A percentile compares a stretch with the other conserved stretches of the same genome.
These are phyloP conservation scores for Harpalus rufipes DNA, from an alignment of 2,888 invertebrate species.

Conservation along the genomic window DNA sequence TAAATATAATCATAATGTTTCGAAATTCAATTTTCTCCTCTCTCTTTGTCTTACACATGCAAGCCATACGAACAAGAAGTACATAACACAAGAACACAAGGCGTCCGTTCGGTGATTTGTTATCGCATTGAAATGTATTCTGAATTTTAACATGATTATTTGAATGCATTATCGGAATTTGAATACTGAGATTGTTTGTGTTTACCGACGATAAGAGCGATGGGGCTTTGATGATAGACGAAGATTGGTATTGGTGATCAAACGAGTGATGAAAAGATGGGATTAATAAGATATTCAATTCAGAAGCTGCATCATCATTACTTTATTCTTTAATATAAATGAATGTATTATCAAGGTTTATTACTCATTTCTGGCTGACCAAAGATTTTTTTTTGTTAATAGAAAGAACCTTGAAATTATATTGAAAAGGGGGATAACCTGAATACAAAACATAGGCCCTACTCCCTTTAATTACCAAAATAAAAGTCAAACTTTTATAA, in stretches of 20 bases:
- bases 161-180: constrained; percentile 53
- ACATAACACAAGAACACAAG: constrained; percentile 19
- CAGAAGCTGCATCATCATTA: background rate
- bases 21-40: background rate
- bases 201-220: constrained; percentile 5
- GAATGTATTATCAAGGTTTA: too few species aligned
- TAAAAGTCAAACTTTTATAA: too few species aligned
- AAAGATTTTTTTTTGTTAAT: too few species aligned
- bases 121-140: constrained; percentile 52
- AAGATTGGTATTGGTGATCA: background rate
- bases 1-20: constrained; percentile 30
- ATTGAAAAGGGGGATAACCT: too few species aligned
- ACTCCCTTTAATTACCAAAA: too few species aligned
- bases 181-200: constrained; percentile 47
- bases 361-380: too few species aligned
- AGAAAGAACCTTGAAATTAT: too few species aligned
- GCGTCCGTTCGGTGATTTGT: constrained; percentile 37
- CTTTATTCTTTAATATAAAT: too few species aligned
- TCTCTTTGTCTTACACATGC: constrained; percentile 16
- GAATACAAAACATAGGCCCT: too few species aligned
- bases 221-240: constrained; percentile 13
- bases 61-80: background rate
- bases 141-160: constrained; percentile 51
- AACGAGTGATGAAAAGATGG: background rate
- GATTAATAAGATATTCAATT: background rate